Conservation (phyloP, 2,888 invertebrate species). For the Chaitophorus viminalis region DNA sequence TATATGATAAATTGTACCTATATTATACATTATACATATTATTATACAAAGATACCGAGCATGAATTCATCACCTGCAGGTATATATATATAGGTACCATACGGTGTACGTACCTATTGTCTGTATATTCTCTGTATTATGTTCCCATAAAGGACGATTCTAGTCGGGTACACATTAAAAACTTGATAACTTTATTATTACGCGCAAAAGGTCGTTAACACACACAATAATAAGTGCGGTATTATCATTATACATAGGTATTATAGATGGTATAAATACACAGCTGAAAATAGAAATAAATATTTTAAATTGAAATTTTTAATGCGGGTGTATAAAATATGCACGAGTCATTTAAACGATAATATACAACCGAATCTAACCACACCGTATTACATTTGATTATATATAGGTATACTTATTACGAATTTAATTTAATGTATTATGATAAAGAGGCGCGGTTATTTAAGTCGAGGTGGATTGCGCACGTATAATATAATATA, state of each 20-base stretch:
- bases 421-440: not conserved
- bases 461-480: not conserved
- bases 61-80: not conserved
- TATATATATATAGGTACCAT: not conserved
- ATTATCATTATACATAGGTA: not conserved
- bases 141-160: not conserved
- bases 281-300: not conserved
- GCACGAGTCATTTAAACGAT: slow-evolving; percentile 21
- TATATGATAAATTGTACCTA: no score
- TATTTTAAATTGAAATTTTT: slow-evolving; percentile 34
- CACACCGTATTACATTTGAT: not conserved
- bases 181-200: not conserved
- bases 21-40: no score
- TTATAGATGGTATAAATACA: no score
- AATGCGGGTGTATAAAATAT: slow-evolving; percentile 40
- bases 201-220: not conserved
- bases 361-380: not conserved
- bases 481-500: not conserved
- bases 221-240: slow-evolving; percentile 11
- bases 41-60: not conserved
- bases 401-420: not conserved
- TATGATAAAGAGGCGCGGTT: not conserved
- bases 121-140: no score
- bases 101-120: not conserved
- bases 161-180: not conserved